These are phyloP conservation scores for Pseudobourletiella spinata DNA, from an alignment of 1,140 invertebrate genomes.

Conservation along the genomic window DNA sequence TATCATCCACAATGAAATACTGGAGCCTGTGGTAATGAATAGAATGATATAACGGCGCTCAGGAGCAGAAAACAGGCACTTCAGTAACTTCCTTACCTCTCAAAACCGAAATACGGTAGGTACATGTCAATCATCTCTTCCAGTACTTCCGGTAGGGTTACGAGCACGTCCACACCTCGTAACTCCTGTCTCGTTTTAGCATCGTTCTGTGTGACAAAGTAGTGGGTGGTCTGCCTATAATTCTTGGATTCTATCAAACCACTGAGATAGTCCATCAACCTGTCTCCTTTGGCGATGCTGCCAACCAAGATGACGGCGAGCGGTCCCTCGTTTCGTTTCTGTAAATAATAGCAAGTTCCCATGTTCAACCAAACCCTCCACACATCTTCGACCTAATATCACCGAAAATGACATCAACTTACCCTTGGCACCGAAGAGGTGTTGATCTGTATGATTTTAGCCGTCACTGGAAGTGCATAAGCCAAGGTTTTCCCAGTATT, in stretches of 20 bases:
- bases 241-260: background rate
- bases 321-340: background rate
- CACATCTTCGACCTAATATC: too few relatives aligned
- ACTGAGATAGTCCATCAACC: background rate
- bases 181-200: background rate
- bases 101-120: background rate
- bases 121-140: background rate
- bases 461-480: constrained; percentile 2
- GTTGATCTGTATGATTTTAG: background rate
- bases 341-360: background rate
- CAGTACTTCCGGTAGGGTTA: constrained; percentile 1
- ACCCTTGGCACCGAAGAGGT: background rate
- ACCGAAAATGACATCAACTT: background rate
- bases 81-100: constrained; percentile 1
- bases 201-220: background rate
- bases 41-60: background rate
- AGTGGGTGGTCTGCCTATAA: background rate
- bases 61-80: background rate
- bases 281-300: background rate
- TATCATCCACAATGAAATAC: constrained; percentile 10
- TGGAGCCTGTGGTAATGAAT: constrained; percentile 2
- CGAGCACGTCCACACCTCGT: background rate
- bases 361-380: background rate
- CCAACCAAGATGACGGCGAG: background rate
- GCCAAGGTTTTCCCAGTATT: constrained; percentile 5